These are phyloP conservation scores for Orchesella cincta DNA, from an alignment of 1,140 invertebrate genomes.

Conservation along the genomic window DNA sequence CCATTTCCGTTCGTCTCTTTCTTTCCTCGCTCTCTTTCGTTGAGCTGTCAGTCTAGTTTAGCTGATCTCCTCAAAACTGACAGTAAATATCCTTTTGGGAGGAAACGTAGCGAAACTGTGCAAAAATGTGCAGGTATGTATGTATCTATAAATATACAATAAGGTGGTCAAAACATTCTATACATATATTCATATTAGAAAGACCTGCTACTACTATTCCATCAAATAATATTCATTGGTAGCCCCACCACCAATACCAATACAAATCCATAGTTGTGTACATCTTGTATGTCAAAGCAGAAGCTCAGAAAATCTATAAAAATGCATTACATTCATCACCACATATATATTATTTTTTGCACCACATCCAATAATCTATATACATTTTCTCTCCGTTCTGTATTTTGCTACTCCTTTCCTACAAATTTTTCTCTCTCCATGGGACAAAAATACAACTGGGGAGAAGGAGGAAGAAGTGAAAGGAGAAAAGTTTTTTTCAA, in stretches of 20 bases:
- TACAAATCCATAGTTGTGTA: too few relatives aligned
- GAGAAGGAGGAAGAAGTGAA: background rate
- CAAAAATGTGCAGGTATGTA: background rate
- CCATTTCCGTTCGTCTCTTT: constrained; percentile 12
- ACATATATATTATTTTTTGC: too few relatives aligned
- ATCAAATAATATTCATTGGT: background rate
- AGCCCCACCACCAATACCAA: too few relatives aligned
- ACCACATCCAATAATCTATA: too few relatives aligned
- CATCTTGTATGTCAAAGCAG: too few relatives aligned
- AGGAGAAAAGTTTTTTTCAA: constrained; percentile 6
- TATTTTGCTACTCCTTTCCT: background rate
- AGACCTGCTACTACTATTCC: too few relatives aligned
- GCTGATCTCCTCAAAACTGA: constrained; percentile 15
- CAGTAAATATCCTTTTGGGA: constrained; percentile 19
- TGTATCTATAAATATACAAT: too few relatives aligned
- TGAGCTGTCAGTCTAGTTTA: constrained; percentile 4
- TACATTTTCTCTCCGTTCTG: background rate
- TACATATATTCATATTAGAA: too few relatives aligned
- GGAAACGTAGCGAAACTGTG: background rate
- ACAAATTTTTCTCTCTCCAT: background rate
- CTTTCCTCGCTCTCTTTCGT: too few relatives aligned
- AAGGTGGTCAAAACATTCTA: too few relatives aligned
- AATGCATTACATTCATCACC: too few relatives aligned
- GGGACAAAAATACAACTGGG: background rate
- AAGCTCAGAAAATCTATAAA: too few relatives aligned